phyloP scores from a whole-genome alignment of 2,797 vertebrate genomes.

The Thalassophryne amazonica region DNA sequence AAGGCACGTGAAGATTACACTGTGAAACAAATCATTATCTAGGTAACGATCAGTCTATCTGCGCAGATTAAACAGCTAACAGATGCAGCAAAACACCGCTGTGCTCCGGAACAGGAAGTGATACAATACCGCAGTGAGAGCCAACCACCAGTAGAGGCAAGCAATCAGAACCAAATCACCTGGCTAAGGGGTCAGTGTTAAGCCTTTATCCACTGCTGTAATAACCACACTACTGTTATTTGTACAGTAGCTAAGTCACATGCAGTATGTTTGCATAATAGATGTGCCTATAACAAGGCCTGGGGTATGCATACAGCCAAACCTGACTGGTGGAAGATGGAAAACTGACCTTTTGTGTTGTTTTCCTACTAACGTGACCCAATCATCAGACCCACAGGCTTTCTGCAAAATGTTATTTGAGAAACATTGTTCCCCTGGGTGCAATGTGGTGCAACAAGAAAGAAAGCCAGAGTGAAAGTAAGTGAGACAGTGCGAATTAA shows the following conservation, averaged over 20 bases:
- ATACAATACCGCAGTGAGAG: no score
- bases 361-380: constrained; percentile 16
- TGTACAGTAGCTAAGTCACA: constrained; percentile 50
- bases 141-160: no score
- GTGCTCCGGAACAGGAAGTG: no score
- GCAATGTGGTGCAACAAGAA: constrained; percentile 9
- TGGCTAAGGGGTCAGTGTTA: constrained; percentile 59
- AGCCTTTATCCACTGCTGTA: constrained; percentile 64
- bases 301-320: constrained; percentile 11
- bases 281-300: constrained; percentile 23
- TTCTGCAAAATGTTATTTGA: constrained; percentile 49
- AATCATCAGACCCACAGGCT: constrained; percentile 31
- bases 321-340: constrained; percentile 12
- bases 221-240: constrained; percentile 54
- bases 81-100: no score
- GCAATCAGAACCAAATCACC: no score
- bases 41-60: no score
- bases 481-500: constrained; percentile 3
- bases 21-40: no score
- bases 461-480: constrained; percentile 11
- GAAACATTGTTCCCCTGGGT: constrained; percentile 41
- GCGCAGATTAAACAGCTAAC: no score
- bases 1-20: no score
- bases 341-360: constrained; percentile 50
- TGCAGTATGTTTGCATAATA: constrained; percentile 37